phyloP scores from a whole-genome alignment of 1,140 invertebrate species.

The Bombus difficillimus region DNA sequence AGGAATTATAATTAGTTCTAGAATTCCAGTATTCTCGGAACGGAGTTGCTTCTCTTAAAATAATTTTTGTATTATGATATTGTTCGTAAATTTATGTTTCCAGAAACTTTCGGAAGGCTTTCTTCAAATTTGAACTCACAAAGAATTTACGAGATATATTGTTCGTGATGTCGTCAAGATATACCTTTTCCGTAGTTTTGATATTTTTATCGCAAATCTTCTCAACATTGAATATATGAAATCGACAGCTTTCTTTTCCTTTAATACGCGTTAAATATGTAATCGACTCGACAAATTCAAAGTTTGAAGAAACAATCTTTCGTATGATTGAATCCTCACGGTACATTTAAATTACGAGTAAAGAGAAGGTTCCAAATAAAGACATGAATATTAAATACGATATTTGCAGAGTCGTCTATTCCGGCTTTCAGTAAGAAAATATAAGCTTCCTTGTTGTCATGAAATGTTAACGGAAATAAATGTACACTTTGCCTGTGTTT shows the following conservation, averaged over 20 bases:
- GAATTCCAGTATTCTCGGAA: not conserved
- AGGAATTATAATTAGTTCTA: not conserved
- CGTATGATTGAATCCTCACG: not conserved
- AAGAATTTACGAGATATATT: not conserved
- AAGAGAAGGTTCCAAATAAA: not conserved
- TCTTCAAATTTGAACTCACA: not conserved
- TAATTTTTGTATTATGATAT: not conserved
- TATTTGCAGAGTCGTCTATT: not conserved
- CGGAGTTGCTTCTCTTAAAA: not conserved
- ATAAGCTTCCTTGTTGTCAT: not conserved
- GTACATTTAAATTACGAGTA: not conserved
- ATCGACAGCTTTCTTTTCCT: too few relatives aligned
- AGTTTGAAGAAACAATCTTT: not conserved
- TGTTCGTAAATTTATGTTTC: too few relatives aligned
- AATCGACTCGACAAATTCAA: too few relatives aligned
- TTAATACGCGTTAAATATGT: too few relatives aligned
- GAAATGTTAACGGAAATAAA: slow-evolving; percentile 39
- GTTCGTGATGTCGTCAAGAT: not conserved
- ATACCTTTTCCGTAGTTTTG: too few relatives aligned
- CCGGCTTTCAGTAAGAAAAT: not conserved
- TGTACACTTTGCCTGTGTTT: not conserved
- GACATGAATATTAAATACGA: not conserved
- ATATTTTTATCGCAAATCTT: too few relatives aligned
- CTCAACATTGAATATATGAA: too few relatives aligned
- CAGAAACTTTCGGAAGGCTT: not conserved